Evolutionary conservation across 1,140 invertebrate species (phyloP).

Genomic region (Drosophila lacertosa): DNA sequence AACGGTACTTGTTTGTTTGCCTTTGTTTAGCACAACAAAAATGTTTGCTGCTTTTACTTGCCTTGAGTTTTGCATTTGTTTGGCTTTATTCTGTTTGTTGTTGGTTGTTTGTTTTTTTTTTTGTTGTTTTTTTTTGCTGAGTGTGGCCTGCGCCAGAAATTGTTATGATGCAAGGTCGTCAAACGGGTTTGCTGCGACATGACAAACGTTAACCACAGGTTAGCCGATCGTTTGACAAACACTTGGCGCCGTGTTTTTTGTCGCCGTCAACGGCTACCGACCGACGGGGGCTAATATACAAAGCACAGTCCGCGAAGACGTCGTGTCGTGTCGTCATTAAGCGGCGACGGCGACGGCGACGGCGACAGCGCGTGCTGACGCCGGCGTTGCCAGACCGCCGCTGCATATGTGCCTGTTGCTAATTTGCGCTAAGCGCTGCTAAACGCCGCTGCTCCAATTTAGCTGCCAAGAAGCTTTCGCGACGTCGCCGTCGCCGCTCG

Average conservation of each 20-base stretch:
- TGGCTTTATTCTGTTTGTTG: no score
- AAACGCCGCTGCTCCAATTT: slow-evolving; percentile 78
- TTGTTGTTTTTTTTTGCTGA: not conserved
- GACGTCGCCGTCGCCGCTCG: slow-evolving; percentile 21
- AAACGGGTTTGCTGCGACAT: slow-evolving; percentile 75
- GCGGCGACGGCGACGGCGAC: slow-evolving; percentile 15
- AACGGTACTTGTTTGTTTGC: slow-evolving; percentile 28
- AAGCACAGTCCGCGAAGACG: slow-evolving; percentile 10
- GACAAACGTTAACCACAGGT: slow-evolving; percentile 70
- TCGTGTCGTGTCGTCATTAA: slow-evolving; percentile 65
- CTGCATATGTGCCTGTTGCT: slow-evolving; percentile 49
- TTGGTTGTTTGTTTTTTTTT: slow-evolving; percentile 7
- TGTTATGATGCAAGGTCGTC: slow-evolving; percentile 79
- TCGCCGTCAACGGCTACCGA: slow-evolving; percentile 67
- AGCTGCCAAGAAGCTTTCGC: slow-evolving; percentile 65
- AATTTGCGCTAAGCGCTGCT: slow-evolving; percentile 79
- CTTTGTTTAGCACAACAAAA: slow-evolving; percentile 10
- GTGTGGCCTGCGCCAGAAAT: slow-evolving; percentile 10
- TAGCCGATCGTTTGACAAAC: slow-evolving; percentile 78
- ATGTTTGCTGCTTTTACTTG: slow-evolving; percentile 35
- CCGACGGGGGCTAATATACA: slow-evolving; percentile 28
- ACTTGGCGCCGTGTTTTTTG: slow-evolving; percentile 80
- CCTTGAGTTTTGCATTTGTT: slow-evolving; percentile 69
- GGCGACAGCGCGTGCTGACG: slow-evolving; percentile 59
- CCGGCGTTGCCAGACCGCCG: slow-evolving; percentile 50